Evolutionary conservation across 2,888 invertebrate species (phyloP).

Genomic region (Trachelus troglodyta): DNA sequence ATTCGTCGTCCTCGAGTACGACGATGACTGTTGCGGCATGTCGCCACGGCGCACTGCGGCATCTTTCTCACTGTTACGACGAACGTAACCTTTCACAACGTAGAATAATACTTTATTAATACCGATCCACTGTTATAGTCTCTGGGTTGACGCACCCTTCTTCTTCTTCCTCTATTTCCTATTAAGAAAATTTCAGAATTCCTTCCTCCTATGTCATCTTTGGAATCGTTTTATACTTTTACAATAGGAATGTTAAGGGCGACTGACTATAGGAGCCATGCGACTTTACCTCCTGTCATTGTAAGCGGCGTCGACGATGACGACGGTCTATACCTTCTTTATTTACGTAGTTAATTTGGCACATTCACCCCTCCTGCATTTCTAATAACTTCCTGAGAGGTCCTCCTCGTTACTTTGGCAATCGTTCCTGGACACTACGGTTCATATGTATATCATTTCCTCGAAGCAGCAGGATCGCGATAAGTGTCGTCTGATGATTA

Average conservation of each 20-base stretch:
- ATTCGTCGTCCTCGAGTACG: slow-evolving; percentile 70
- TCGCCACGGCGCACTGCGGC: slow-evolving; percentile 72
- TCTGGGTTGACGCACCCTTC: not conserved
- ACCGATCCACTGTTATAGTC: not conserved
- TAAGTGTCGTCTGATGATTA: not conserved
- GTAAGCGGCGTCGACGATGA: not conserved
- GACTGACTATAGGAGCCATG: not conserved
- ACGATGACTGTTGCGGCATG: slow-evolving; percentile 71
- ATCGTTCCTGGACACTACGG: not conserved
- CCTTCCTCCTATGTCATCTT: not conserved
- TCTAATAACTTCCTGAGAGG: not conserved
- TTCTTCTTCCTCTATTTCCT: not conserved
- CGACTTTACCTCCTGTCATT: not conserved
- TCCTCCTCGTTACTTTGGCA: not conserved
- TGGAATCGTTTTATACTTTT: not conserved
- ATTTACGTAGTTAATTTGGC: not conserved
- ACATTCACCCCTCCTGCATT: not conserved
- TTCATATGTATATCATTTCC: not conserved
- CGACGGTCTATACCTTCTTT: not conserved
- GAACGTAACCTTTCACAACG: not conserved
- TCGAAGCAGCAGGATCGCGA: not conserved
- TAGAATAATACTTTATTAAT: not conserved
- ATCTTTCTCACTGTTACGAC: slow-evolving; percentile 47
- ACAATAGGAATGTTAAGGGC: not conserved
- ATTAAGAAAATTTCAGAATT: not conserved